Base-by-base conservation (phyloP, 2,797 vertebrate genomes). In the Liasis olivaceus region DNA sequence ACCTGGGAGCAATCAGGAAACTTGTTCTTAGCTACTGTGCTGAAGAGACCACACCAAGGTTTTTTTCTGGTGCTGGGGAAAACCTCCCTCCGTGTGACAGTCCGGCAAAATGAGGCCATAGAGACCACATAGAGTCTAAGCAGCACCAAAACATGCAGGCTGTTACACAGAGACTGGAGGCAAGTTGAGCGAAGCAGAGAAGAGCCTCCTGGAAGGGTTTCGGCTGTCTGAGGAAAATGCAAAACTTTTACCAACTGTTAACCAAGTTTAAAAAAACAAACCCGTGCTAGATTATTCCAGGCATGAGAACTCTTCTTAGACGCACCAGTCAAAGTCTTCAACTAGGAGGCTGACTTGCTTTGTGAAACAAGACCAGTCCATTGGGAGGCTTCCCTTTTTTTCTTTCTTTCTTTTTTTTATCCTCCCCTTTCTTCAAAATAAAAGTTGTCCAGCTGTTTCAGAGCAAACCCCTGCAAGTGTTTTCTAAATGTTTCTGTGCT, bases 91-190 rank as follows among this genome's bases (percentile, higher is more conserved):
- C 95, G 94, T 97, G 97, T 98, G 98, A 97, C 97, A 97, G 97
- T 95, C 96, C 97, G 97, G 96, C 96, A 98, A 97, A 98, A 97
- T 97, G 98, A 97, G 98, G 98, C 98, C 98, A 98, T 97, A 97
- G 97, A 98, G 98, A 98, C 98, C 98, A 98, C 97, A 98, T 96
- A 97, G 97, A 93, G 12, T 95, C 92, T 89, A 96, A 97, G 97
- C 96, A 95, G 97, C 95, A 97, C 96, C 96, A 96, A 96, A 97
- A 93, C 72, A 5, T 96, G 97, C 96, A 97, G 96, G 97, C 97
- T 97, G 95, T 77, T 81, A 96, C 96, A 96, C 90, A 97, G 96
- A 90, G 91, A 96, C 97, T 91, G 94, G 94, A 97, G 96, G 94
- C 96, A 95, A 97, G 95, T 64, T 95, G 97, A 95, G 92, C 51